Conservation (phyloP, 2,888 invertebrate species). For the Rhagonycha lutea region DNA sequence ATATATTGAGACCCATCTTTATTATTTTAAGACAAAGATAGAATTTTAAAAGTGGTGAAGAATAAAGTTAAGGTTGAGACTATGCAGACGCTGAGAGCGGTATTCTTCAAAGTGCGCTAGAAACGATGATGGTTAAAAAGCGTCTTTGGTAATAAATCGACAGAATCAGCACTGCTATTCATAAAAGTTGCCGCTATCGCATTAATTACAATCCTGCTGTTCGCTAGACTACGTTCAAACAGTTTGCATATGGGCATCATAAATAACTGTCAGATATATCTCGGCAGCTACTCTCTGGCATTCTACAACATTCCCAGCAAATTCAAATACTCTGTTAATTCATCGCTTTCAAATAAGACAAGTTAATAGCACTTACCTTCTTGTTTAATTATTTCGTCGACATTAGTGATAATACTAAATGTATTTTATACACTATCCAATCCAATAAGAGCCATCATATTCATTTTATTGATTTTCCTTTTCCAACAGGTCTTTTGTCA, state of each 20-base stretch:
- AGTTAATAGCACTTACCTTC: conserved; percentile 42
- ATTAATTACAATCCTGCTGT: conserved; percentile 53
- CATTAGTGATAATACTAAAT: conserved; percentile 23
- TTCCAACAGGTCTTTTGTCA: conserved; percentile 36
- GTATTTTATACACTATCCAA: background rate
- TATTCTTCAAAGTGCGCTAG: conserved; percentile 45
- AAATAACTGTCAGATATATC: conserved; percentile 52
- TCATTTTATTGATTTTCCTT: conserved; percentile 21
- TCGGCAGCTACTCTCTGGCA: conserved; percentile 43
- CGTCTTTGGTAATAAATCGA: conserved; percentile 55
- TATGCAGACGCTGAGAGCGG: conserved; percentile 45
- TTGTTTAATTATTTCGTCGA: conserved; percentile 31
- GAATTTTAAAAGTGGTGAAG: conserved; percentile 38
- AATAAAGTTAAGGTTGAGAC: conserved; percentile 42
- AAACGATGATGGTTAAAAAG: conserved; percentile 48
- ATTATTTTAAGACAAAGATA: conserved; percentile 53
- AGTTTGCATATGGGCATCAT: conserved; percentile 54
- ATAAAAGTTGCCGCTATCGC: conserved; percentile 56
- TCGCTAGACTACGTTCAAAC: conserved; percentile 45
- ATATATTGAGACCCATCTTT: conserved; percentile 57
- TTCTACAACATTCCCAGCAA: conserved; percentile 50
- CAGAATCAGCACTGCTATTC: conserved; percentile 54
- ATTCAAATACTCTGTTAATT: conserved; percentile 45
- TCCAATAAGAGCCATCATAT: conserved; percentile 1
- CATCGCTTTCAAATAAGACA: conserved; percentile 41